Evolutionary conservation across 2,113 vertebrate species (phyloP), one percentile per base, ranked within the genome.

Genomic region (Phalacrocorax pelagicus): DNA sequence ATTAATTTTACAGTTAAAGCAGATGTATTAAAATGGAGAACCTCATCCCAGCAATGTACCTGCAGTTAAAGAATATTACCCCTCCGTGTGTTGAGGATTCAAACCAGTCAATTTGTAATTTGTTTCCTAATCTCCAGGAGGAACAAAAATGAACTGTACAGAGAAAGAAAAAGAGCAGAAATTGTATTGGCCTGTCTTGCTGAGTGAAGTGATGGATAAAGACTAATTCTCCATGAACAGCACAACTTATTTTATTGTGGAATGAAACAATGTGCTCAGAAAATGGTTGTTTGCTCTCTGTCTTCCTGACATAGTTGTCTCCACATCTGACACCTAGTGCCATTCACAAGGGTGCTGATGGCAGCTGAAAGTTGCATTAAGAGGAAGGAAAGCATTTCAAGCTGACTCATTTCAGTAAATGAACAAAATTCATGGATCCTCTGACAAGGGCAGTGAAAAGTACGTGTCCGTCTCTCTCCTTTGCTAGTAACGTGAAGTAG

Each of bases 351-450:
- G 89, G 49, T 46, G 2, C 73, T 81, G 36, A 40, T 88, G 89
- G 86, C 95, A 92, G 90, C 92, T 94, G 74, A 79, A 97, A 93
- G 86, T 78, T 80, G 36, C 80, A 54, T 80, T 86, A 63, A 69
- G 80, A 57, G 47, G 46, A 58, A 59, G 57, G 17, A 73, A 94
- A 88, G 71, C 19, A 40, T 79, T 96, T 88, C 38, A 38, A 63
- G 52, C 71, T 92, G 95, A 94, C 72, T 97, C 90, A 74, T 62
- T 83, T 82, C 13, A 93, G 2, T 81, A 69, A 42, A 65, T 6
- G 65, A 69, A 52, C 9, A 29, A 38, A 85, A 91, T 21, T 51
- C 29, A 86, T 79, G 34, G 55, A 54, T 79, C 58, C 42, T 67
- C n/a, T 61, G 63, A 86, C 54, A 94, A 8, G 15, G 7, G 54